Percentiles rank a stretch among this genome's conserved stretches.
These are phyloP conservation scores for Blastomussa wellsi DNA, from an alignment of 92 coral and sea anemone species.

Conservation along the genomic window DNA sequence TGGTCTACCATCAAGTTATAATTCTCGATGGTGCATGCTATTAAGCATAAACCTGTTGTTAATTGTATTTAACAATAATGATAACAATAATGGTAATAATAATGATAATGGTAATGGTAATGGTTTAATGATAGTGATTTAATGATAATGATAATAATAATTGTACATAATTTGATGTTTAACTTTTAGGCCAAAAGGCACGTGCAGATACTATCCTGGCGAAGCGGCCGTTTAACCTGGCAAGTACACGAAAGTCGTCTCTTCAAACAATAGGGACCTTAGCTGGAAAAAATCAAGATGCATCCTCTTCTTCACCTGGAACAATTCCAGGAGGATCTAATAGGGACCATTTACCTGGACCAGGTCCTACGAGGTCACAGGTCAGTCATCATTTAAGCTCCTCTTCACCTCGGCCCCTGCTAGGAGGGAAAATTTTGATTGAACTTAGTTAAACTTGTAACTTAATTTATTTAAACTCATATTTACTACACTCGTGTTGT, in stretches of 20 bases:
- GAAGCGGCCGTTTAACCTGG: conserved; percentile 4
- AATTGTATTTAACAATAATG: too few species aligned
- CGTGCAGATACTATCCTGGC: background rate
- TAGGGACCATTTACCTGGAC: conserved; percentile 22
- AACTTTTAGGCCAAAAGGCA: conserved; percentile 30
- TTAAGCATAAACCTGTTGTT: too few species aligned
- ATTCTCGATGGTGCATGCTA: too few species aligned
- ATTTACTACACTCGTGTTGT: too few species aligned
- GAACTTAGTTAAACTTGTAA: too few species aligned
- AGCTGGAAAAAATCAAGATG: conserved; percentile 11
- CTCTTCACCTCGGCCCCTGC: background rate
- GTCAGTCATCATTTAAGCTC: background rate
- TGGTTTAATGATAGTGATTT: too few species aligned
- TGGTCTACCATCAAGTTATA: too few species aligned
- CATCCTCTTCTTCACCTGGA: background rate
- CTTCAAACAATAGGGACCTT: conserved; percentile 27
- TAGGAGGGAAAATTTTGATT: too few species aligned
- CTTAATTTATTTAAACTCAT: too few species aligned
- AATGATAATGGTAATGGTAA: too few species aligned
- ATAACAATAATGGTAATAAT: too few species aligned
- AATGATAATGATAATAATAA: too few species aligned
- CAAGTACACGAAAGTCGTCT: conserved; percentile 24
- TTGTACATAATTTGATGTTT: background rate
- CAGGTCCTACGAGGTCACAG: conserved; percentile 1
- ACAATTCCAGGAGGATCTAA: background rate